Evolutionary conservation across 2,888 invertebrate genomes (phyloP).

Genomic region (Eristalis arbustorum): DNA sequence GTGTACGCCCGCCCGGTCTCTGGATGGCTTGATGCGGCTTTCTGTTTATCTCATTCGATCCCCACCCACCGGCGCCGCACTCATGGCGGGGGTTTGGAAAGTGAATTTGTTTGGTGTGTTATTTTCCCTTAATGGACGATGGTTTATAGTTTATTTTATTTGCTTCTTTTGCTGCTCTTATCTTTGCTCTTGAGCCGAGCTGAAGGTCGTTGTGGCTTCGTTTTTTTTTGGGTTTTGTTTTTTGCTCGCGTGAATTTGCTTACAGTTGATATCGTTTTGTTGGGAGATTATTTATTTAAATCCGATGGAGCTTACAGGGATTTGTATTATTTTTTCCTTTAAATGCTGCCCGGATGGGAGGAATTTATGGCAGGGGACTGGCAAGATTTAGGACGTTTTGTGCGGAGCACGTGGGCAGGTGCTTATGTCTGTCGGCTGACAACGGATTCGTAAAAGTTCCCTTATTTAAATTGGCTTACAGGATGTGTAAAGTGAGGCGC

Average conservation of each 20-base stretch:
- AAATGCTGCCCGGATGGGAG: background rate
- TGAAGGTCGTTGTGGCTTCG: background rate
- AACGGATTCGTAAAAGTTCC: background rate
- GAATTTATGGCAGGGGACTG: background rate
- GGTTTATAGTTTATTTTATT: constrained; percentile 24
- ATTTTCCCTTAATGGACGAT: constrained; percentile 36
- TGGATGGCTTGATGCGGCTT: constrained; percentile 44
- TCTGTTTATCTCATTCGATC: constrained; percentile 25
- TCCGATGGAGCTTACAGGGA: background rate
- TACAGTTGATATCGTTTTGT: background rate
- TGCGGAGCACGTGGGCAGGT: background rate
- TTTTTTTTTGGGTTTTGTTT: background rate
- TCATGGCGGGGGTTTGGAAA: constrained; percentile 22
- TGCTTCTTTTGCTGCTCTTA: background rate
- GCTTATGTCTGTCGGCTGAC: background rate
- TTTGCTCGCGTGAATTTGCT: background rate
- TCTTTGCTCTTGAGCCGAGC: background rate
- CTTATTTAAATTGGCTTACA: background rate
- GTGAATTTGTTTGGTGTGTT: constrained; percentile 45
- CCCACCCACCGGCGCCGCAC: too few relatives aligned
- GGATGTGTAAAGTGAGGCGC: background rate
- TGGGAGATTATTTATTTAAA: background rate
- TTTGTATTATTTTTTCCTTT: background rate
- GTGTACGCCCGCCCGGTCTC: background rate
- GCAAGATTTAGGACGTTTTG: background rate